Conservation (phyloP, 1,140 invertebrate genomes). For the Harpegnathos saltator region DNA sequence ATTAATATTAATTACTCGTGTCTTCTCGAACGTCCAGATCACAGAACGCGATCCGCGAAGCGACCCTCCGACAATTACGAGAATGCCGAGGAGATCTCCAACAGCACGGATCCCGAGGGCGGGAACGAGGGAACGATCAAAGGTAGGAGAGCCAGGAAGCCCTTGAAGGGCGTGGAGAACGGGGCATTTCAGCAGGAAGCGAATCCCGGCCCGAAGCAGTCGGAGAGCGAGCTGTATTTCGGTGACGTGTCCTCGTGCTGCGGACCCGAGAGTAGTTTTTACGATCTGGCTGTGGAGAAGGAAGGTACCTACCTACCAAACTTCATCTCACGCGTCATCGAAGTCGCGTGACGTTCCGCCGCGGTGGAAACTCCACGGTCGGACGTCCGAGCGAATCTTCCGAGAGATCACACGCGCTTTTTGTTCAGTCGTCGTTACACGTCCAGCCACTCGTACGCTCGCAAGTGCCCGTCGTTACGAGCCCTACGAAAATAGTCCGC, state of each 20-base stretch:
- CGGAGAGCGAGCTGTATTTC: constrained; percentile 93
- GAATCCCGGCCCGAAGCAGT: constrained; percentile 81
- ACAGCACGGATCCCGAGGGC: constrained; percentile 79
- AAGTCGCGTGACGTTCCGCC: neutral
- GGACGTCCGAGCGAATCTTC: neutral
- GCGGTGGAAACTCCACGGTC: neutral
- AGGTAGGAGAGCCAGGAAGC: constrained; percentile 77
- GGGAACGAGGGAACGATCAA: constrained; percentile 81
- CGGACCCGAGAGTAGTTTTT: constrained; percentile 83
- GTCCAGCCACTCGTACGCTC: too few relatives aligned
- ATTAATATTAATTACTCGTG: neutral
- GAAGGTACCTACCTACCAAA: constrained; percentile 77
- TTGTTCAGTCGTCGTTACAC: too few relatives aligned
- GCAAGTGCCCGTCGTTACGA: too few relatives aligned
- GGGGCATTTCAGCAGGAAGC: constrained; percentile 87
- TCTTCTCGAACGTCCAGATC: constrained; percentile 69
- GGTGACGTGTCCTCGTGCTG: constrained; percentile 95
- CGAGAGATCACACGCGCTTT: too few relatives aligned
- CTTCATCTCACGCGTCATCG: neutral
- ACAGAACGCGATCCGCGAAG: constrained; percentile 77
- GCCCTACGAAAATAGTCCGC: too few relatives aligned
- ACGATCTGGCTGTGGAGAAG: constrained; percentile 83
- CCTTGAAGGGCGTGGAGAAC: constrained; percentile 88
- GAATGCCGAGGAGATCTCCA: constrained; percentile 83
- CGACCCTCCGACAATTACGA: constrained; percentile 83